Conservation (phyloP, 2,113 vertebrate genomes). For the Nematolebias whitei region DNA sequence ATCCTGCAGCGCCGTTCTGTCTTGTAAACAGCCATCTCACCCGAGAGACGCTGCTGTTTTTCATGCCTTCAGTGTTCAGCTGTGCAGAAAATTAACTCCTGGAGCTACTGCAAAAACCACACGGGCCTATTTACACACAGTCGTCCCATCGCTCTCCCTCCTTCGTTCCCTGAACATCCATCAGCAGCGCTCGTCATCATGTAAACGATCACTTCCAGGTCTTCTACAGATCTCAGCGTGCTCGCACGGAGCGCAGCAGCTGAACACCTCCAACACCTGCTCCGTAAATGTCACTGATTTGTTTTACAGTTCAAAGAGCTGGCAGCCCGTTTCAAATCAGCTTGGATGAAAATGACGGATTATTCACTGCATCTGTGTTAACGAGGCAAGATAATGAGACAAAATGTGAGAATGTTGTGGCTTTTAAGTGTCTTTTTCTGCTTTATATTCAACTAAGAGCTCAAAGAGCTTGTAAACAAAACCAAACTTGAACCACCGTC, state of each 20-base stretch:
- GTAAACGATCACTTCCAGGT: too few relatives aligned
- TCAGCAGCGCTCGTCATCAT: constrained; percentile 18
- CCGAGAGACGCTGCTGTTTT: constrained; percentile 48
- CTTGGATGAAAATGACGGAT: neutral
- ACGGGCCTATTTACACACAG: constrained; percentile 48
- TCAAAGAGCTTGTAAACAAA: neutral
- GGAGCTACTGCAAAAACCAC: constrained; percentile 40
- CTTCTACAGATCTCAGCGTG: constrained; percentile 14
- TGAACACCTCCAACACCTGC: constrained; percentile 3
- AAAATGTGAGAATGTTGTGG: neutral
- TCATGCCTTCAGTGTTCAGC: constrained; percentile 68
- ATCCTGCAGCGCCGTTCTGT: constrained; percentile 48
- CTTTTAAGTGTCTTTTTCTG: neutral
- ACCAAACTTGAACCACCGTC: constrained; percentile 6
- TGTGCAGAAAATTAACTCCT: constrained; percentile 79
- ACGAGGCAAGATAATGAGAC: neutral
- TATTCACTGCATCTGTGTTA: constrained; percentile 6
- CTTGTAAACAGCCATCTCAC: constrained; percentile 26
- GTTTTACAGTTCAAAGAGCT: neutral
- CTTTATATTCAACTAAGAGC: neutral
- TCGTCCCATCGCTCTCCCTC: constrained; percentile 9
- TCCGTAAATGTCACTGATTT: constrained; percentile 13
- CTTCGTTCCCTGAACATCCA: constrained; percentile 6
- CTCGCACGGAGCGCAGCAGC: neutral
- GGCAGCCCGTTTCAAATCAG: neutral